Base-by-base conservation (phyloP, 2,113 vertebrate genomes). In the Leuciscus idus region DNA sequence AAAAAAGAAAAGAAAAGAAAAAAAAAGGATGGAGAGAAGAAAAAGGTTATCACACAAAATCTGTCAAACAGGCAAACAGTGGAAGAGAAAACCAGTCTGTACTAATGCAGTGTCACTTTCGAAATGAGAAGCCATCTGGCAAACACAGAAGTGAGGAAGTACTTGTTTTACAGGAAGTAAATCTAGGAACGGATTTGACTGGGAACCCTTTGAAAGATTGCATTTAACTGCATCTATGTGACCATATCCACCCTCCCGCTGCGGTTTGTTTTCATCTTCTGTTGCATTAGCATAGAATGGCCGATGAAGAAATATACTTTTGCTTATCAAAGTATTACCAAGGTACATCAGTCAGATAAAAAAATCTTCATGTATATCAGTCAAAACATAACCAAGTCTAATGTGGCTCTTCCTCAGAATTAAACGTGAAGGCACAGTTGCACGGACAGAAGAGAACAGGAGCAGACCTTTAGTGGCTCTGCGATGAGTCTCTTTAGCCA, bases 391-490 rank as follows among this genome's bases (percentile, higher is more conserved):
- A 84, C 30, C 72, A 81, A 68, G 36, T 72, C n/a, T 83, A 86
- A 78, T 80, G 86, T 59, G 57, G 75, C 85, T 86, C 89, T 78
- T 88, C 76, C 90, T 90, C 77, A 91, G 80, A 82, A 57, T 90
- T 84, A 87, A 90, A 86, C 3, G 85, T 88, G 89, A 84, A 91
- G 90, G 88, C 88, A 90, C 59, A 84, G 86, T 64, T 88, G 88
- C 74, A 88, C 86, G 39, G 90, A 87, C 81, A 88, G 88, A 84
- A 90, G 88, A 89, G 90, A 78, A 87, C 50, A 89, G 90, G 81
- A 90, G 85, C 94, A 93, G 92, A 99, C 98, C 98, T 99, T 98
- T 97, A 88, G 97, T 98, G 92, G 98, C 98, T 96, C 98, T 99
- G 87, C 97, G 96, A 89, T 99, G 98, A 70, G 95, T 94, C 62